These are phyloP conservation scores for Neoascia interrupta DNA, from an alignment of 2,888 invertebrate genomes.

Conservation along the genomic window DNA sequence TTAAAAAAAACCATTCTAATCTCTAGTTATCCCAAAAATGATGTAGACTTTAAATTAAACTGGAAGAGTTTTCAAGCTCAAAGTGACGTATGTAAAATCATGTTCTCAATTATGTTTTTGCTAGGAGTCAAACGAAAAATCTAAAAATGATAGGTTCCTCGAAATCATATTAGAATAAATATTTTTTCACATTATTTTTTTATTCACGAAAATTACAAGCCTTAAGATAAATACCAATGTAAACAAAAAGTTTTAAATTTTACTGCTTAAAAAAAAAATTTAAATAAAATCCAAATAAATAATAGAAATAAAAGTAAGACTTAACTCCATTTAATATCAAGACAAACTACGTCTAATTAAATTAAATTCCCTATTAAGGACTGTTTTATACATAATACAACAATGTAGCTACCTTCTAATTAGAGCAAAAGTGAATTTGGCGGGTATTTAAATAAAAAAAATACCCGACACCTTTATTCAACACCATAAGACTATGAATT, in stretches of 20 bases:
- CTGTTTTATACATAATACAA: slow-evolving; percentile 48
- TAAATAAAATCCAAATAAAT: slow-evolving; percentile 51
- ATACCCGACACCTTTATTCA: slow-evolving; percentile 24
- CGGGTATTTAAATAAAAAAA: too few relatives aligned
- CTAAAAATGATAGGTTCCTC: too few relatives aligned
- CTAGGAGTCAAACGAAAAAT: too few relatives aligned
- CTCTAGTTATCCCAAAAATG: too few relatives aligned
- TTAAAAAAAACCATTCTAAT: too few relatives aligned
- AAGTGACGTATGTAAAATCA: too few relatives aligned
- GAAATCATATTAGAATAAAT: too few relatives aligned
- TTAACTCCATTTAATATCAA: slow-evolving; percentile 40
- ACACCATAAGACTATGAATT: slow-evolving; percentile 45
- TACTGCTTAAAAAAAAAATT: slow-evolving; percentile 28
- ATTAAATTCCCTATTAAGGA: slow-evolving; percentile 23
- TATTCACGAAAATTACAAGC: slow-evolving; percentile 40
- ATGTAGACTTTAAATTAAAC: too few relatives aligned
- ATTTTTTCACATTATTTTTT: slow-evolving; percentile 30
- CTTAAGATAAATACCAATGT: slow-evolving; percentile 57
- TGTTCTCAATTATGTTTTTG: too few relatives aligned
- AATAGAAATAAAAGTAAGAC: slow-evolving; percentile 59
- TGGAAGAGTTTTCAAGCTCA: too few relatives aligned
- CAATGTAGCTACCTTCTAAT: slow-evolving; percentile 52
- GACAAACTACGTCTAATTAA: slow-evolving; percentile 28
- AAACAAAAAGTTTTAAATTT: slow-evolving; percentile 25
- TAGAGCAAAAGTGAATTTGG: too few relatives aligned